Evolutionary conservation across 1,140 invertebrate species (phyloP), one percentile per base, ranked within the genome.

Genomic region (Papilio helenus): DNA sequence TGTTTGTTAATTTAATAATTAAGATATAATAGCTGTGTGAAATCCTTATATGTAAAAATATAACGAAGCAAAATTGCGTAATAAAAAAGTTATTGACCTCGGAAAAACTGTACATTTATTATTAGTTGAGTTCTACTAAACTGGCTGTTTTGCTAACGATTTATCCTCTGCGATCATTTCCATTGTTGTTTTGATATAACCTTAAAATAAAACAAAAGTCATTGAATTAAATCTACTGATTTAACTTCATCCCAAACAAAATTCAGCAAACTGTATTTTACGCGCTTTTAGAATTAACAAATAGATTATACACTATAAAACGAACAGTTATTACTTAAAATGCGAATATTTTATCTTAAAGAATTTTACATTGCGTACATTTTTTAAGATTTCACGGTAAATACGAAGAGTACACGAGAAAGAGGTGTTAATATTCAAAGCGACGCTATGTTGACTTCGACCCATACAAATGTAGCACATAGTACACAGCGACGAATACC

Each of bases 31-130:
- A 26, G 23, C 20, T 61, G 58, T 10, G 58, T 61, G 12, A 61
- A 26, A 61, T 61, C 7, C 49, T 51, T 18, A 18, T 55, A n/a
- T 55, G n/a, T 55, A 55, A 20, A 7, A 34, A 18, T 29, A 68
- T 34, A 68, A 2, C 61, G 12, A 7, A 29, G 23, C 10, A 29
- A 68, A 61, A 29, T 29, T 68, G 26, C 29, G 61, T 29, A 29
- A 68, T 68, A 68, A 68, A 29, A 5, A 68, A 29, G 61, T 12
- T 68, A 68, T 68, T 68, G 61, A 68, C 61, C 61, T 68, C 26
- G 26, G 61, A 68, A 68, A 68, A 68, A 68, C 61, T 68, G 61
- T 68, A 68, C 26, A 68, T 68, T 68, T 68, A 29, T 29, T 68
- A 16, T 29, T 14, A n/a, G n/a, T n/a, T 14, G 61, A 68, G 23